Evolutionary conservation across 1,140 invertebrate species (phyloP).

Genomic region (Drosophila athabasca): DNA sequence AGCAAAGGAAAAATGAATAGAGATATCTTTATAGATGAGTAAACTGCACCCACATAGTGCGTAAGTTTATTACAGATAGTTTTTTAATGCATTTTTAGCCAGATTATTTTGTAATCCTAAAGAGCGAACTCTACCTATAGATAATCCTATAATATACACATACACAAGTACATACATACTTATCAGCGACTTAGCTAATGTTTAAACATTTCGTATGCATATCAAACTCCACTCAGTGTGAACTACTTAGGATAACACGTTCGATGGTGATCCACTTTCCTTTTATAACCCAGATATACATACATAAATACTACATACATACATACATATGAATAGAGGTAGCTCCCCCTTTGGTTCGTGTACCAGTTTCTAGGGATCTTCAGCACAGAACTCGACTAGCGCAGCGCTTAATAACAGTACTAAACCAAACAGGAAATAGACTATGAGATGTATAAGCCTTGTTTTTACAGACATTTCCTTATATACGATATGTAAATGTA

Average conservation of each 20-base stretch:
- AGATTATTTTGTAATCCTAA: slow-evolving; percentile 65
- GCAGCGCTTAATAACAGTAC: slow-evolving; percentile 34
- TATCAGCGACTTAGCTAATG: slow-evolving; percentile 36
- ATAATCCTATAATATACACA: slow-evolving; percentile 21
- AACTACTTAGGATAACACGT: slow-evolving; percentile 38
- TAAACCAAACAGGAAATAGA: slow-evolving; percentile 51
- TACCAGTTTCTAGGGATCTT: slow-evolving; percentile 66
- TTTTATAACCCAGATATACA: slow-evolving; percentile 29
- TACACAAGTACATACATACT: slow-evolving; percentile 1
- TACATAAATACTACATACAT: background rate
- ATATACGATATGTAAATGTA: slow-evolving; percentile 10
- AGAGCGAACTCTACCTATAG: slow-evolving; percentile 18
- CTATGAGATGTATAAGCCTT: slow-evolving; percentile 37
- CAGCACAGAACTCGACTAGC: slow-evolving; percentile 58
- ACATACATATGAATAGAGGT: slow-evolving; percentile 7
- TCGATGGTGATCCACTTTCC: slow-evolving; percentile 34
- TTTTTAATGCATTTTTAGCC: slow-evolving; percentile 68
- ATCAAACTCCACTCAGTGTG: slow-evolving; percentile 47
- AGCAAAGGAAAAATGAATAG: slow-evolving; percentile 7
- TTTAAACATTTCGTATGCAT: slow-evolving; percentile 52
- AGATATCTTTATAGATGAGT: slow-evolving; percentile 43
- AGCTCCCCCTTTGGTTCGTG: slow-evolving; percentile 42
- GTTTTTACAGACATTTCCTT: slow-evolving; percentile 27
- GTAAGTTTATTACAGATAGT: slow-evolving; percentile 68
- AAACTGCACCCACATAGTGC: slow-evolving; percentile 50